These are phyloP conservation scores for Panagrolaimus sp. DNA, from an alignment of 1,140 invertebrate genomes.

Conservation along the genomic window DNA sequence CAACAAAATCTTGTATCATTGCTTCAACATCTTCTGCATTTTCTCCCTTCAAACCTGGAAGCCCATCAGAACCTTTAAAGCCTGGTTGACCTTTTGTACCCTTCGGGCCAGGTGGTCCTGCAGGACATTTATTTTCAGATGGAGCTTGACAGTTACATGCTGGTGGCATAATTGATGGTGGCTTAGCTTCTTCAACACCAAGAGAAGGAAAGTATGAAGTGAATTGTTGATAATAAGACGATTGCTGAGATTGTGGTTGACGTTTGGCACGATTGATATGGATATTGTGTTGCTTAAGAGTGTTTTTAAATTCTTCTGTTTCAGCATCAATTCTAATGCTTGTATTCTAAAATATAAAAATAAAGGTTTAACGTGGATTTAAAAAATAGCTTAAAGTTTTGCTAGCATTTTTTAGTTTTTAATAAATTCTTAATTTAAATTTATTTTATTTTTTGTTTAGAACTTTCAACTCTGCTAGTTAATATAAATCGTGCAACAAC, in stretches of 20 bases:
- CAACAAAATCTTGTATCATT: background rate
- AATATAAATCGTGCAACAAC: constrained; percentile 19
- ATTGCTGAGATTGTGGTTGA: background rate
- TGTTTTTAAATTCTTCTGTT: background rate
- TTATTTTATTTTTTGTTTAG: too few relatives aligned
- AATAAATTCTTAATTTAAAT: too few relatives aligned
- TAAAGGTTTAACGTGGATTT: too few relatives aligned
- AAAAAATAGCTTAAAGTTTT: too few relatives aligned
- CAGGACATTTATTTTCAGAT: background rate
- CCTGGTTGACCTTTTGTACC: background rate
- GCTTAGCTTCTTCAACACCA: background rate
- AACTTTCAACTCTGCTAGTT: constrained; percentile 21
- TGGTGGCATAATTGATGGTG: background rate
- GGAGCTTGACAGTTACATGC: background rate
- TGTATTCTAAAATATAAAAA: too few relatives aligned
- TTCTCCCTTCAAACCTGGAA: background rate
- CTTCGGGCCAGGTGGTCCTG: constrained; percentile 1
- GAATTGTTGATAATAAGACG: background rate
- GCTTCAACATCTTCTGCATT: constrained; percentile 1
- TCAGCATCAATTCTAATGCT: background rate
- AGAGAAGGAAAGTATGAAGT: background rate
- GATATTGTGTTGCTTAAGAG: background rate
- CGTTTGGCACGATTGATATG: background rate
- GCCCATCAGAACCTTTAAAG: background rate
- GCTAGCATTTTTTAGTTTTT: too few relatives aligned